phyloP scores from a whole-genome alignment of 2,797 vertebrate species.

The Phrynocephalus forsythii region DNA sequence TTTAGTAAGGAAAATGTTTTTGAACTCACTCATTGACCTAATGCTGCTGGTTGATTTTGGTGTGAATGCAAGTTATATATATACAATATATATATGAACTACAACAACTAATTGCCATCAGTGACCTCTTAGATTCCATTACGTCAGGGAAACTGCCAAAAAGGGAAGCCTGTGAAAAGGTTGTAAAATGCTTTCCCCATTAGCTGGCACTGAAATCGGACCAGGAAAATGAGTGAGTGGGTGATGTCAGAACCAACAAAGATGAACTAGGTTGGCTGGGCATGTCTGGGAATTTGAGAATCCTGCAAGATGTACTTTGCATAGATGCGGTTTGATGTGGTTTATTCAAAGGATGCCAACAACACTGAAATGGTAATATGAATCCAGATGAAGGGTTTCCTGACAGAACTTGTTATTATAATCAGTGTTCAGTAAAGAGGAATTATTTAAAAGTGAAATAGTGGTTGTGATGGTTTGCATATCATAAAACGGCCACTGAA shows the following conservation, averaged over 20 bases:
- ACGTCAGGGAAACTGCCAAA: constrained; percentile 12
- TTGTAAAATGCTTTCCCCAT: constrained; percentile 56
- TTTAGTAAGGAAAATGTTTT: constrained; percentile 21
- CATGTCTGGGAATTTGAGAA: background rate
- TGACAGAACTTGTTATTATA: background rate
- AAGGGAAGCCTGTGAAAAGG: constrained; percentile 31
- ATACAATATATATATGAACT: constrained; percentile 12
- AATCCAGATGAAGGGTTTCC: background rate
- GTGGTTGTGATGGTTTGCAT: background rate
- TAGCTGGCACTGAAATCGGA: constrained; percentile 43
- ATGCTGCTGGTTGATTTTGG: constrained; percentile 25
- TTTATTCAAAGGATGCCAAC: background rate
- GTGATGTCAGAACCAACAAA: constrained; percentile 24
- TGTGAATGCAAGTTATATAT: constrained; percentile 51
- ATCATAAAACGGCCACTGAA: background rate
- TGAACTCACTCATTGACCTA: constrained; percentile 42
- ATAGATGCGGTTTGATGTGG: background rate
- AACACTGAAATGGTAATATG: background rate
- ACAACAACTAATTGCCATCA: constrained; percentile 52
- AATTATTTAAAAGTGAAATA: background rate
- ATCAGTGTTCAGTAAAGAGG: constrained; percentile 8
- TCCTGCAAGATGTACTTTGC: background rate
- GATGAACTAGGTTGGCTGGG: background rate
- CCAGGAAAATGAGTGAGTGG: constrained; percentile 31
- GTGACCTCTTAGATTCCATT: constrained; percentile 53